Conservation (phyloP, 2,797 vertebrate species). For the Esox masquinongy region DNA sequence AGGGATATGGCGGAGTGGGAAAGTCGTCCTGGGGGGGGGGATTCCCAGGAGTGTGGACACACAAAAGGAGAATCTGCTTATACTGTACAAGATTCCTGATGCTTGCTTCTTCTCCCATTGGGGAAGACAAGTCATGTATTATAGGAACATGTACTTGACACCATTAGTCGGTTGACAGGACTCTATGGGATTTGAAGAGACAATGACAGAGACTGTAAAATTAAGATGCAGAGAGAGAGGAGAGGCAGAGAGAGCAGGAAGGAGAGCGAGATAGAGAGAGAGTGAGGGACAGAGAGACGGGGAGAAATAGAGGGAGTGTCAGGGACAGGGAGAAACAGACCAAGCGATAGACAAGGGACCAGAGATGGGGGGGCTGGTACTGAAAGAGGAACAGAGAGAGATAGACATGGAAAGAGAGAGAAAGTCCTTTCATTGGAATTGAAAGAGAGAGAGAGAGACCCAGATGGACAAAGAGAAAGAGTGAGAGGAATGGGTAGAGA, state of each 20-base stretch:
- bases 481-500: constrained; percentile 35
- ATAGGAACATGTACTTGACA: neutral
- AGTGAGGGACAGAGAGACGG: constrained; percentile 59
- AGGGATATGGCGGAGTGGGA: constrained; percentile 54
- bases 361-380: constrained; percentile 49
- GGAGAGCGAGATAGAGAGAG: constrained; percentile 45
- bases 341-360: constrained; percentile 42
- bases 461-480: constrained; percentile 48
- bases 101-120: constrained; percentile 39
- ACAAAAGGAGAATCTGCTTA: constrained; percentile 30
- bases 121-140: constrained; percentile 16
- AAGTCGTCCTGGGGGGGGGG: constrained; percentile 43
- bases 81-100: too few species aligned
- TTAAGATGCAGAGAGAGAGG: neutral
- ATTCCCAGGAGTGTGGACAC: constrained; percentile 43
- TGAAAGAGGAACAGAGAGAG: constrained; percentile 11
- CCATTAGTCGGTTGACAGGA: neutral
- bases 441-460: constrained; percentile 45
- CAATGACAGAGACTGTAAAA: too few species aligned
- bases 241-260: constrained; percentile 6
- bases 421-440: constrained; percentile 12
- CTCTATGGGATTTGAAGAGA: neutral
- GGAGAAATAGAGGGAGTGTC: neutral
- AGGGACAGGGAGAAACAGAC: constrained; percentile 10
- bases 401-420: constrained; percentile 42